Evolutionary conservation across 2,797 vertebrate species (phyloP).

Genomic region (Myotis findleyi): DNA sequence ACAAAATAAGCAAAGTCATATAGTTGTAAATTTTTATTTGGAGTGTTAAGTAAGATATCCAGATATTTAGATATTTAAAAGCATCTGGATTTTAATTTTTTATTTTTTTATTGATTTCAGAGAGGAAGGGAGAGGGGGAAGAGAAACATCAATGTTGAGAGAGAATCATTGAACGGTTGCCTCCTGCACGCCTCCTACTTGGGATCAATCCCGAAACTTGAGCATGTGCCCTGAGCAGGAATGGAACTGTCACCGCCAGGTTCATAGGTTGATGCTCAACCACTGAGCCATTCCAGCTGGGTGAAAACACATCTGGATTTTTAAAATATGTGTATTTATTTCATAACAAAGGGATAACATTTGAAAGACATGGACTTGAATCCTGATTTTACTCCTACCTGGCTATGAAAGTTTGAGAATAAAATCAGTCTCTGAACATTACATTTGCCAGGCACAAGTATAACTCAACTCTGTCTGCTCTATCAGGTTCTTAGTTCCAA

Average conservation of each 20-base stretch:
- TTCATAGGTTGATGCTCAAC: too few relatives aligned
- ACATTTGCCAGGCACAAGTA: not conserved
- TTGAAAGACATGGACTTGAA: not conserved
- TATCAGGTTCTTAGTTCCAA: not conserved
- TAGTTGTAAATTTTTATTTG: not conserved
- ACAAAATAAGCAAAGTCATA: conserved; percentile 16
- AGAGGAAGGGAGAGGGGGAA: too few relatives aligned
- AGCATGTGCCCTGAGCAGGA: too few relatives aligned
- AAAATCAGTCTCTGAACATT: not conserved
- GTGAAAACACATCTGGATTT: not conserved
- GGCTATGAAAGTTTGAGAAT: not conserved
- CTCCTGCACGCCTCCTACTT: too few relatives aligned
- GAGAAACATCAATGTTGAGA: too few relatives aligned
- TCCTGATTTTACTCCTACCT: not conserved
- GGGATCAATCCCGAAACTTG: too few relatives aligned
- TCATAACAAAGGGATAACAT: not conserved
- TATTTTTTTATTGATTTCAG: too few relatives aligned
- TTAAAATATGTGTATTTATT: not conserved
- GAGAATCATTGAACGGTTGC: too few relatives aligned
- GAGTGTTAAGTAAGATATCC: not conserved
- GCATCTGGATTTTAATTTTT: not conserved
- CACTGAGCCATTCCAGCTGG: too few relatives aligned
- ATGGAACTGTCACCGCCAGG: too few relatives aligned
- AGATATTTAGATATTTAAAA: not conserved
- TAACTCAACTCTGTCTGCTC: not conserved